Base-by-base conservation (phyloP, 2,797 vertebrate species). In the Furcifer pardalis region DNA sequence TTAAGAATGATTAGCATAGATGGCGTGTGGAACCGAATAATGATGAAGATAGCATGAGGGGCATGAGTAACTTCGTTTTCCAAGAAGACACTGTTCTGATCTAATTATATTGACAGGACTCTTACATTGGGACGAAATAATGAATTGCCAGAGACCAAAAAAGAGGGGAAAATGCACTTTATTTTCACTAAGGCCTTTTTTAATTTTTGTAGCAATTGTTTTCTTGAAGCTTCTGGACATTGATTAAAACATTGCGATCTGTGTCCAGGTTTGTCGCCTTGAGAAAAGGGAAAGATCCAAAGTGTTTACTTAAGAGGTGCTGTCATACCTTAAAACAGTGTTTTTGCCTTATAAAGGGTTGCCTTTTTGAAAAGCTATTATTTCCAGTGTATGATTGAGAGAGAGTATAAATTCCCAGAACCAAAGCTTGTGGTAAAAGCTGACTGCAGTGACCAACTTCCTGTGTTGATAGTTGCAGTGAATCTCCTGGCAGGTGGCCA, bases 151-250 rank as follows among this genome's bases (percentile, higher is more conserved):
- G 35, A 84, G 80, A 82, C 56, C 80, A 93, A 91, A 94, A 88
- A 81, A 49, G 46, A 12, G 52, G 52, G 52, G 52, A 56, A 56
- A n/a, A n/a, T n/a, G 94, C 94, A 94, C 92, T 94, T 94, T 95
- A 93, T 94, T 90, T 91, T 90, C 82, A 88, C 73, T 49, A 83
- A 19, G 73, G 30, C 78, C 83, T 90, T 88, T 32, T 23, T 87
- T 90, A 62, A 13, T 30, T 40, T 4, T 59, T 15, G 5, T 42
- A 30, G 49, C n/a, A 91, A 87, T 66, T 62, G 15, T 83, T 87
- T 60, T 59, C 8, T 86, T 81, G 79, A 84, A 88, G 5, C 1
- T 0, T 4, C 60, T 32, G 85, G 79, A 76, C 40, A 83, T 88
- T 86, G 76, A 32, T 86, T 83, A 86, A 82, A 21, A 66, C 40